phyloP scores from a whole-genome alignment of 2,797 vertebrate genomes.

The Brachyalestes nurse region DNA sequence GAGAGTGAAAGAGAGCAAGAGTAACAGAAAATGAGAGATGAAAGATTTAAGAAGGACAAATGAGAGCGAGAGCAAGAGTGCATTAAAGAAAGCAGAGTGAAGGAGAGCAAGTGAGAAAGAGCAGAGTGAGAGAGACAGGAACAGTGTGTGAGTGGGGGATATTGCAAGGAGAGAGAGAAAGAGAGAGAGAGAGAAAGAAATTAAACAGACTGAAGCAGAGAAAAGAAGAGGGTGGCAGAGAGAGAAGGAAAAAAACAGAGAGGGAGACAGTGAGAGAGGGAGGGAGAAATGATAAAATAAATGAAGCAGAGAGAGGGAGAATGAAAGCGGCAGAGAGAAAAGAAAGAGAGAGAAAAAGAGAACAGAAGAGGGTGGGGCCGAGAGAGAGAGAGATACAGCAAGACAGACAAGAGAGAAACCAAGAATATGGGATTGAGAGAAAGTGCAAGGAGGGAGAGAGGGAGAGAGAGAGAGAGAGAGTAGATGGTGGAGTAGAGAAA shows the following conservation, averaged over 20 bases:
- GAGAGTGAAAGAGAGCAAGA: background rate
- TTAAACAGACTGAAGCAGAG: background rate
- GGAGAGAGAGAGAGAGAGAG: too few relatives aligned
- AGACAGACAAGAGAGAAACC: too few relatives aligned
- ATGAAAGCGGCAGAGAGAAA: too few relatives aligned
- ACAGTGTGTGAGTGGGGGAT: background rate
- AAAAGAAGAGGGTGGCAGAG: background rate
- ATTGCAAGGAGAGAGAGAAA: background rate
- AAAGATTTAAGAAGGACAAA: too few relatives aligned
- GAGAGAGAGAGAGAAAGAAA: background rate
- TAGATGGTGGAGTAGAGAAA: too few relatives aligned
- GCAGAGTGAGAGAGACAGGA: background rate
- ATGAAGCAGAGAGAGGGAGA: too few relatives aligned
- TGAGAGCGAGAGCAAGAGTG: background rate
- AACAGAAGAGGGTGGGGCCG: too few relatives aligned
- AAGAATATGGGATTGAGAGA: too few relatives aligned
- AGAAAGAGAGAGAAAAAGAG: too few relatives aligned
- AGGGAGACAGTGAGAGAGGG: background rate
- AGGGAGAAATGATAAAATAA: too few relatives aligned
- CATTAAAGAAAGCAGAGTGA: background rate
- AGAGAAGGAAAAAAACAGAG: background rate
- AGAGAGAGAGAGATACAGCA: too few relatives aligned
- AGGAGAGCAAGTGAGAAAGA: background rate
- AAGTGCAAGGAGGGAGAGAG: too few relatives aligned
- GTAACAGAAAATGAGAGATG: background rate